Base-by-base conservation (phyloP, 2,888 invertebrate species). In the Fabriciana adippe region DNA sequence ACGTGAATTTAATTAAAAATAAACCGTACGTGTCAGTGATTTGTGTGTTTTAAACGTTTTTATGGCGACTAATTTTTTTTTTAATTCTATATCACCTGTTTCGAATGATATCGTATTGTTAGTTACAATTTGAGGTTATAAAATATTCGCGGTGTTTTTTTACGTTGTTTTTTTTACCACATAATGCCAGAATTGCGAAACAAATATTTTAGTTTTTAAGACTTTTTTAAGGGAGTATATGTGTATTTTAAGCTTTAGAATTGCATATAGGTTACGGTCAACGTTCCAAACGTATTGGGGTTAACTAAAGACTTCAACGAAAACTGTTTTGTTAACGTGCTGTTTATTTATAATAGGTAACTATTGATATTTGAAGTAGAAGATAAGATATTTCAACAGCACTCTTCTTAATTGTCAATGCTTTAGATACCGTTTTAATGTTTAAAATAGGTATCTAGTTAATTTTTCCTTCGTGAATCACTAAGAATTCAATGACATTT, bases 21-120 rank as follows among this genome's bases (percentile, higher is more conserved):
- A 88, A 87, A 89, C 80, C 80, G 84, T 87, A 88, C 86, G 89
- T 90, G 88, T 84, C 78, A 81, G 83, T 83, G 81, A 77, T 82
- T 85, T 86, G 88, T 83, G 82, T 81, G 80, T 76, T 77, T 69
- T 67, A 55, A 68, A 77, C 74, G 79, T 79, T 80, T 41, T 76
- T 76, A 76, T 73, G 79, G 81, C 82, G 81, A 79, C 80, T 73
- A 55, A 64, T 63, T 69, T 61, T 41, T 50, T 26, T 51, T 51
- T 50, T n/a, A 4, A 16, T 8, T 51, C 50, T 16, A 16, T 51
- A 16, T 8, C 8, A 16, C 3, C 16, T 50, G n/a, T 8, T 50
- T 50, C 16, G 31, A 6, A 18, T 35, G 18, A 13, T 53, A 15
- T 0, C 18, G n/a, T 21, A 16, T 6, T 75, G 67, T 55, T 31